Evolutionary conservation across 1,140 invertebrate genomes (phyloP).

Genomic region (Penaeus vannamei): DNA sequence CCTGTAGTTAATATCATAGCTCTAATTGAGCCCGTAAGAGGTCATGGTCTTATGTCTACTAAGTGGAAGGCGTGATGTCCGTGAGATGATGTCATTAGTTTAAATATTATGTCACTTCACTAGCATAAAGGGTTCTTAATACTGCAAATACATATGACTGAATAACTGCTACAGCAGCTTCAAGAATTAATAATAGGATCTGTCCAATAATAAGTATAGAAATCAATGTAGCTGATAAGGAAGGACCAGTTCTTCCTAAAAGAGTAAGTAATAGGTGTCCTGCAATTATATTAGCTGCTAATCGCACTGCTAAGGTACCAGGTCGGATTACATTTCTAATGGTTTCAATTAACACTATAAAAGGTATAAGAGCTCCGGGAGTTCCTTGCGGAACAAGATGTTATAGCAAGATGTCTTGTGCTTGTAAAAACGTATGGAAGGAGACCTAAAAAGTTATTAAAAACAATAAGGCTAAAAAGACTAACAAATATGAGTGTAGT

Average conservation of each 20-base stretch:
- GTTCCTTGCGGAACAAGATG: slow-evolving; percentile 13
- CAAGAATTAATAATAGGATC: too few species aligned
- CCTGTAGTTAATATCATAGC: too few species aligned
- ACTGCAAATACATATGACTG: slow-evolving; percentile 75
- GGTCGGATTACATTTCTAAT: slow-evolving; percentile 76
- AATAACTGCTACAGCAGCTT: slow-evolving; percentile 67
- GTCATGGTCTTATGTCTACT: slow-evolving; percentile 73
- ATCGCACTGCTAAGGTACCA: slow-evolving; percentile 77
- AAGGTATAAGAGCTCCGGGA: slow-evolving; percentile 70
- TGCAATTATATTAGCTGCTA: slow-evolving; percentile 81
- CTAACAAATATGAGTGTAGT: neutral
- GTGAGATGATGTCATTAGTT: slow-evolving; percentile 68
- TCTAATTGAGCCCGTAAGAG: too few species aligned
- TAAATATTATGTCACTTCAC: slow-evolving; percentile 71
- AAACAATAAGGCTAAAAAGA: neutral
- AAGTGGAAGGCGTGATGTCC: slow-evolving; percentile 44
- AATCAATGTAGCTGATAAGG: neutral
- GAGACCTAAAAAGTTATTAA: neutral
- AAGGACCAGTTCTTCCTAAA: slow-evolving; percentile 71
- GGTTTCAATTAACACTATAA: slow-evolving; percentile 72
- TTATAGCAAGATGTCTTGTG: neutral
- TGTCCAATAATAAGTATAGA: too few species aligned
- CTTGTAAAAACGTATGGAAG: neutral
- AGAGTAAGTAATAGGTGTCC: slow-evolving; percentile 77
- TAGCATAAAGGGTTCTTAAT: slow-evolving; percentile 74